Evolutionary conservation across 2,888 invertebrate species (phyloP).

Genomic region (Pristionchus fissidentatus): DNA sequence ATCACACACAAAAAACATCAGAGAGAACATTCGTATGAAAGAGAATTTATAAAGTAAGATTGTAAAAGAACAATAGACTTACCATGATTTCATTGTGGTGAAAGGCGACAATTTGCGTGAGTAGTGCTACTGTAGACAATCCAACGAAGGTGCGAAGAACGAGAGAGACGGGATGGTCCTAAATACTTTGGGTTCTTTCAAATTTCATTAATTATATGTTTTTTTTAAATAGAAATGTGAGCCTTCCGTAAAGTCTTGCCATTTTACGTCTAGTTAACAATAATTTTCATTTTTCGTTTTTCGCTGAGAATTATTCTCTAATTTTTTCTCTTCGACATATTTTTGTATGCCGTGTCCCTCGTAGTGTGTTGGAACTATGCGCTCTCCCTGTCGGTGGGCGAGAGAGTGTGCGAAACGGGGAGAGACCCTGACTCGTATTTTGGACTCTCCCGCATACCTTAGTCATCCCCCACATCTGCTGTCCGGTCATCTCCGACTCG

Average conservation of each 20-base stretch:
- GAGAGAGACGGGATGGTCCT: constrained; percentile 64
- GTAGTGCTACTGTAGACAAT: constrained; percentile 66
- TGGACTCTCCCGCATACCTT: constrained; percentile 53
- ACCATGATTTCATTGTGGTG: constrained; percentile 74
- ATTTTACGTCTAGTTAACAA: no score
- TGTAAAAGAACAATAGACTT: neutral
- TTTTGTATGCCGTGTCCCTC: neutral
- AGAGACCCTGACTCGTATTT: neutral
- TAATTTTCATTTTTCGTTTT: neutral
- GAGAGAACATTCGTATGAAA: neutral
- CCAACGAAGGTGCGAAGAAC: constrained; percentile 64
- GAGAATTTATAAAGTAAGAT: constrained; percentile 25
- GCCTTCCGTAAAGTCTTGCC: no score
- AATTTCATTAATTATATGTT: neutral
- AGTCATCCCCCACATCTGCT: constrained; percentile 62
- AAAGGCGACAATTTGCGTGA: constrained; percentile 70
- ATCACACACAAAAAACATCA: neutral
- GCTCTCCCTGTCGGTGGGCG: neutral
- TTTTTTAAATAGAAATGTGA: no score
- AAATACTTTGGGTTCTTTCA: neutral
- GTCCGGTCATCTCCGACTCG: constrained; percentile 72
- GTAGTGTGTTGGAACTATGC: neutral
- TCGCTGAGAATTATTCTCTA: neutral
- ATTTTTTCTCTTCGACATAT: neutral
- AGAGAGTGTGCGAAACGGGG: neutral